phyloP scores from a whole-genome alignment of 92 coral and sea anemone genomes.

The Zoanthus gigantus region DNA sequence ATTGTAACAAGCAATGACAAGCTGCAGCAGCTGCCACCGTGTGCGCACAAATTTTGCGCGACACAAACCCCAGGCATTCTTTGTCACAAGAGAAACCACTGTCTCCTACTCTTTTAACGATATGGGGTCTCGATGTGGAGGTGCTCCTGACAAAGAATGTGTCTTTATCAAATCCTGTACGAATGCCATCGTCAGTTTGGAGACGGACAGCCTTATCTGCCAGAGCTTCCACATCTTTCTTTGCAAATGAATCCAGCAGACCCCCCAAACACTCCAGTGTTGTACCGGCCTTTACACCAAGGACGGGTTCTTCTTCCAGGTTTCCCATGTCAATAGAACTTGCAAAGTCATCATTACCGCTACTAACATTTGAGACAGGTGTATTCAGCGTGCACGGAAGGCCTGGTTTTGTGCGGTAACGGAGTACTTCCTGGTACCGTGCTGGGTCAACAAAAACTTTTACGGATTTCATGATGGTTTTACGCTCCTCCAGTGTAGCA shows the following conservation, averaged over 20 bases:
- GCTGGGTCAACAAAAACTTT: slow-evolving; percentile 50
- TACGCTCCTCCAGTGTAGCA: slow-evolving; percentile 42
- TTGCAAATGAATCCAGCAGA: slow-evolving; percentile 24
- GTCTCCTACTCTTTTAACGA: slow-evolving; percentile 38
- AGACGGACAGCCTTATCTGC: slow-evolving; percentile 41
- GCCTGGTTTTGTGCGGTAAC: slow-evolving; percentile 34
- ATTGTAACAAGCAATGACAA: background rate
- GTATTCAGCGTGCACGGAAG: slow-evolving; percentile 1
- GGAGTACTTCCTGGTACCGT: slow-evolving; percentile 26
- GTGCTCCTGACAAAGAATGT: slow-evolving; percentile 46
- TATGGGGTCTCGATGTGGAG: slow-evolving; percentile 38
- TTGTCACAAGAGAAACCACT: slow-evolving; percentile 49
- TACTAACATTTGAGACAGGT: background rate
- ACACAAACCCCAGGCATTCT: slow-evolving; percentile 51
- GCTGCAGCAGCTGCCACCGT: slow-evolving; percentile 33
- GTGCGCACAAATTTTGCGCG: slow-evolving; percentile 54
- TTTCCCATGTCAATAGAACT: background rate
- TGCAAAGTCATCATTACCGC: slow-evolving; percentile 25
- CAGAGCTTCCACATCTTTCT: slow-evolving; percentile 37
- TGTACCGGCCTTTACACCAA: background rate
- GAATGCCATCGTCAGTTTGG: background rate
- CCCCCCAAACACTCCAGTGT: too few species aligned
- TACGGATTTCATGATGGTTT: slow-evolving; percentile 8
- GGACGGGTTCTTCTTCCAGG: slow-evolving; percentile 1
- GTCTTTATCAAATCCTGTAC: slow-evolving; percentile 38